A percentile compares a stretch with the other conserved stretches of the same genome.
These are phyloP conservation scores for Acrobasis suavella DNA, from an alignment of 2,888 invertebrate species.

Conservation along the genomic window DNA sequence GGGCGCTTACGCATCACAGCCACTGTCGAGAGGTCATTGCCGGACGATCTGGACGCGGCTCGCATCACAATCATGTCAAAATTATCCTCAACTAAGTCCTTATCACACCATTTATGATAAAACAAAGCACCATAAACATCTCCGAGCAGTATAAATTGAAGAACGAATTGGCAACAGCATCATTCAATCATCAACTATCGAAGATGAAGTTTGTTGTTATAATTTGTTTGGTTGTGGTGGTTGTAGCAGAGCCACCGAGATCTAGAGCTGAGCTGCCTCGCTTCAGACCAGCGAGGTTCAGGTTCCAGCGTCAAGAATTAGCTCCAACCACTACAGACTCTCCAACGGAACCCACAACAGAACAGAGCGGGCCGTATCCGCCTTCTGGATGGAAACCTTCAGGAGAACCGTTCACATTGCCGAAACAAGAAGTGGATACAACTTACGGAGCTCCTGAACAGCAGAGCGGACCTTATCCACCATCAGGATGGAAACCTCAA, in stretches of 20 bases:
- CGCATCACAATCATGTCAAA: slow-evolving; percentile 37
- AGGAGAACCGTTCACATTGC: slow-evolving; percentile 60
- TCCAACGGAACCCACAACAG: slow-evolving; percentile 62
- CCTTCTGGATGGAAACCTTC: slow-evolving; percentile 70
- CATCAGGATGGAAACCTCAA: slow-evolving; percentile 74
- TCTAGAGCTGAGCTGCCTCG: slow-evolving; percentile 74
- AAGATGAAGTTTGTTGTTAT: slow-evolving; percentile 66
- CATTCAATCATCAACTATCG: slow-evolving; percentile 43
- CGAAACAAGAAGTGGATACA: slow-evolving; percentile 44
- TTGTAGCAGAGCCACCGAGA: slow-evolving; percentile 71
- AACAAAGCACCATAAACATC: slow-evolving; percentile 66
- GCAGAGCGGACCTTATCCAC: slow-evolving; percentile 57
- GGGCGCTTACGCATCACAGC: slow-evolving; percentile 15
- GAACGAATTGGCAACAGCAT: slow-evolving; percentile 40
- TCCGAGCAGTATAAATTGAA: slow-evolving; percentile 54
- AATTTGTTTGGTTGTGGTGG: slow-evolving; percentile 51
- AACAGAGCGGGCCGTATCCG: slow-evolving; percentile 57
- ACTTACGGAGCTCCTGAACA: slow-evolving; percentile 50
- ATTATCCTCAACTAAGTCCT: slow-evolving; percentile 52
- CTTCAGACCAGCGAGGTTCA: slow-evolving; percentile 71
- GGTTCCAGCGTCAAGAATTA: slow-evolving; percentile 70
- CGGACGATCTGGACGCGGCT: slow-evolving; percentile 55
- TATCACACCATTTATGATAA: slow-evolving; percentile 58
- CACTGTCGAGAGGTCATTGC: slow-evolving; percentile 59
- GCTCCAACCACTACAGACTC: slow-evolving; percentile 71